Evolutionary conservation across 1,140 invertebrate genomes (phyloP), one percentile per base, ranked within the genome.

Genomic region (Stenopsyche tienmushanensis): DNA sequence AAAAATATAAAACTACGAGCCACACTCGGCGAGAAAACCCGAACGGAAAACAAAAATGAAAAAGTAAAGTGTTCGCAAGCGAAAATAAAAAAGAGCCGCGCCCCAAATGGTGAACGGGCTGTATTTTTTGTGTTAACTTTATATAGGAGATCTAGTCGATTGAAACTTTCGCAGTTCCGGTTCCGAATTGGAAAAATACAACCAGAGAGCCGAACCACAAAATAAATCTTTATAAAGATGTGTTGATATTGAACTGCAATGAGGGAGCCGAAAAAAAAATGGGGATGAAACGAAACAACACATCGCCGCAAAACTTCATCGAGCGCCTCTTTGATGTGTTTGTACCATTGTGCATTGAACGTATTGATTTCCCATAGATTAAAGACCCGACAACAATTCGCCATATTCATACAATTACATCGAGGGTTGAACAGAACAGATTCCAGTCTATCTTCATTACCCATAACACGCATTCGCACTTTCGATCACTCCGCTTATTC

Each of bases 401-500:
- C n/a, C n/a, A n/a, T n/a, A n/a, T n/a, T n/a, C n/a, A n/a, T n/a
- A n/a, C n/a, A n/a, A n/a, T n/a, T n/a, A n/a, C n/a, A n/a, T n/a
- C n/a, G n/a, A n/a, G n/a, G n/a, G n/a, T n/a, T n/a, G n/a, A n/a
- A n/a, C n/a, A n/a, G n/a, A 60, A 60, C 57, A 60, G 24, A 34
- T 60, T 49, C 39, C 21, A 60, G 57, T 60, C 57, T 21, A 60
- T 60, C 57, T 47, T 60, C 57, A 60, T 60, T 60, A 60, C 42
- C 24, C 26, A 26, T 18, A 47, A 60, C 57, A 60, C 57, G 57
- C 57, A 60, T 60, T 60, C 57, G 57, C 42, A 60, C 57, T 60
- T 60, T 60, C 57, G 42, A 60, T 57, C 54, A 41, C 54, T 17
- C 24, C 54, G 41, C 24, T 20, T 26, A 44, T 57, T 53, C 50